A percentile compares a stretch with the other conserved stretches of the same genome.
phyloP scores from a whole-genome alignment of 2,888 invertebrate genomes.

The Acrocyrtus sp. region DNA sequence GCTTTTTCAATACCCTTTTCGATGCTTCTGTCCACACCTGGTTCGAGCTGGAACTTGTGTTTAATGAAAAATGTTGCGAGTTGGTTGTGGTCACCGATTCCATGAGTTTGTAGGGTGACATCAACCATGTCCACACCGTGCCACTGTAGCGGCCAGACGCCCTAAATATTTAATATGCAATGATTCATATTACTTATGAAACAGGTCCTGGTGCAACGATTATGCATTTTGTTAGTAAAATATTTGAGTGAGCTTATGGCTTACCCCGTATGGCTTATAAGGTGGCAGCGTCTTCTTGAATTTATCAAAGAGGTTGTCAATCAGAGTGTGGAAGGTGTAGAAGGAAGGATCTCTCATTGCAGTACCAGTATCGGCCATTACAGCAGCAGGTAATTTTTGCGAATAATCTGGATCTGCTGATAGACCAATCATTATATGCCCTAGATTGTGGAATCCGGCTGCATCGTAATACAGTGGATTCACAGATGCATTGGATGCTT shows the following conservation, averaged over 20 bases:
- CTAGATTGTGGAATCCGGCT: slow-evolving; percentile 40
- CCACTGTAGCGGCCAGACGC: slow-evolving; percentile 45
- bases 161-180: slow-evolving; percentile 19
- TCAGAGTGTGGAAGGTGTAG: slow-evolving; percentile 24
- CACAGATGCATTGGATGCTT: slow-evolving; percentile 31
- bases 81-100: slow-evolving; percentile 8
- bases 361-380: slow-evolving; percentile 21
- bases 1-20: slow-evolving; percentile 31
- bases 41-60: slow-evolving; percentile 38
- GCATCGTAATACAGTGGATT: slow-evolving; percentile 41
- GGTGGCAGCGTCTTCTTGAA: slow-evolving; percentile 78
- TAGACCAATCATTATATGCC: slow-evolving; percentile 31
- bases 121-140: slow-evolving; percentile 36
- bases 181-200: not conserved
- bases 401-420: slow-evolving; percentile 30
- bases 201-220: not conserved
- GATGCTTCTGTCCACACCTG: slow-evolving; percentile 38
- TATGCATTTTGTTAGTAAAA: no score
- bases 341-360: slow-evolving; percentile 27
- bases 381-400: slow-evolving; percentile 19
- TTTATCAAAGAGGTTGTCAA: slow-evolving; percentile 75
- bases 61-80: slow-evolving; percentile 35
- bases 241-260: not conserved
- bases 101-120: slow-evolving; percentile 16
- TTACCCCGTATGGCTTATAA: slow-evolving; percentile 67